Evolutionary conservation across 1,140 invertebrate genomes (phyloP).

Genomic region (Penaeus chinensis): DNA sequence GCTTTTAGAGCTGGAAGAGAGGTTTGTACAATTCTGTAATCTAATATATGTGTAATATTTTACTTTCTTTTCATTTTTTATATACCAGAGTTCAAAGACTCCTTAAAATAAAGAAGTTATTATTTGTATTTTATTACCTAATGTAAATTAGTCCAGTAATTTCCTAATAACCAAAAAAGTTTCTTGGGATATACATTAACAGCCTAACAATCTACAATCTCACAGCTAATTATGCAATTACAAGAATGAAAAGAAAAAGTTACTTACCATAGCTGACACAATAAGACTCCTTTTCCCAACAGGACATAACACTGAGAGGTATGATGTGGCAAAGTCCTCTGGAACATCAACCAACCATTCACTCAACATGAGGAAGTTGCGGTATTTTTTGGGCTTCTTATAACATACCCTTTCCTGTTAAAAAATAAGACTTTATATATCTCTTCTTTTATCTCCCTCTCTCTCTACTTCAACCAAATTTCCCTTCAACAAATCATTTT

Average conservation of each 20-base stretch:
- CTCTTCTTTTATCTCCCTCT: no score
- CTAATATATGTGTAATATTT: conserved; percentile 69
- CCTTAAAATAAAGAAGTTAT: neutral
- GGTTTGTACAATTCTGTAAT: conserved; percentile 17
- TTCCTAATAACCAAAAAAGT: no score
- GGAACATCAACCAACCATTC: conserved; percentile 93
- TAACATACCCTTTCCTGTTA: conserved; percentile 40
- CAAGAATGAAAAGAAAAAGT: neutral
- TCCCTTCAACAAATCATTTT: no score
- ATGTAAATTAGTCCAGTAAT: neutral
- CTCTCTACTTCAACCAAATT: no score
- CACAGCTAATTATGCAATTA: neutral
- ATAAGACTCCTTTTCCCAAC: conserved; percentile 82
- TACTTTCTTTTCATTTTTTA: neutral
- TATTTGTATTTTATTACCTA: neutral
- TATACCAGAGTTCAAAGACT: neutral
- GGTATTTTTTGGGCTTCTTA: conserved; percentile 64
- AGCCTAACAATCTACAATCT: neutral
- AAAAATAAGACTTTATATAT: neutral
- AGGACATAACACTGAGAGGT: conserved; percentile 87
- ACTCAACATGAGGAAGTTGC: conserved; percentile 79
- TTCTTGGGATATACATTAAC: no score
- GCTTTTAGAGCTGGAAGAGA: conserved; percentile 66
- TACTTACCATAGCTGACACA: conserved; percentile 74
- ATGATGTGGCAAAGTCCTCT: conserved; percentile 79